Percentiles rank a stretch among this genome's conserved stretches.
Evolutionary conservation across 2,888 invertebrate species (phyloP).

Genomic region (Callimorpha dominula): DNA sequence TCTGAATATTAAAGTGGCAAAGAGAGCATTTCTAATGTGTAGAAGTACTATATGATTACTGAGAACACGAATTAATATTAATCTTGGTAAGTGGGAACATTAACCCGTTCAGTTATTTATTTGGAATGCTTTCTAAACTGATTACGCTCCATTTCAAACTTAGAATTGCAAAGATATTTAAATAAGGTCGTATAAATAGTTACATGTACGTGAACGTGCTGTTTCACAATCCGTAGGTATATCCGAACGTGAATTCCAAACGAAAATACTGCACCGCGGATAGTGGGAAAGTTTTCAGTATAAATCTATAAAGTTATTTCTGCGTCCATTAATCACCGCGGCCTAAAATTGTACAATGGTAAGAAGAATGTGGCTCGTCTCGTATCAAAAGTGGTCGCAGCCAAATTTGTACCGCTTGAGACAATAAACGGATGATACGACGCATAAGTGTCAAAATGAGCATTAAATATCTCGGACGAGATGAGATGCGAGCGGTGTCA

Average conservation of each 20-base stretch:
- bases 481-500: slow-evolving; percentile 80
- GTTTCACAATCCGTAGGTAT: slow-evolving; percentile 7
- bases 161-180: slow-evolving; percentile 1
- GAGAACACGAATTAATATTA: slow-evolving; percentile 58
- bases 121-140: slow-evolving; percentile 35
- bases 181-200: neutral
- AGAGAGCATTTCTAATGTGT: slow-evolving; percentile 68
- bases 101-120: slow-evolving; percentile 41
- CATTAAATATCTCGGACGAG: slow-evolving; percentile 78
- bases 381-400: slow-evolving; percentile 71
- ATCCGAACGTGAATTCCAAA: slow-evolving; percentile 27
- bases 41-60: slow-evolving; percentile 60
- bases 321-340: slow-evolving; percentile 59
- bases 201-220: slow-evolving; percentile 4
- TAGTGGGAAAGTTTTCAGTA: slow-evolving; percentile 32
- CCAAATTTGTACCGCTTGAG: slow-evolving; percentile 71
- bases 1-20: slow-evolving; percentile 76
- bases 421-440: slow-evolving; percentile 76
- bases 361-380: slow-evolving; percentile 64
- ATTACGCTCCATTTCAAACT: slow-evolving; percentile 13
- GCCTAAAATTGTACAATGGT: slow-evolving; percentile 64
- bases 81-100: slow-evolving; percentile 50
- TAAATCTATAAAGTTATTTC: slow-evolving; percentile 64
- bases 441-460: slow-evolving; percentile 81
- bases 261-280: slow-evolving; percentile 33